phyloP scores from a whole-genome alignment of 2,888 invertebrate genomes.

The Periphyllus acericola region DNA sequence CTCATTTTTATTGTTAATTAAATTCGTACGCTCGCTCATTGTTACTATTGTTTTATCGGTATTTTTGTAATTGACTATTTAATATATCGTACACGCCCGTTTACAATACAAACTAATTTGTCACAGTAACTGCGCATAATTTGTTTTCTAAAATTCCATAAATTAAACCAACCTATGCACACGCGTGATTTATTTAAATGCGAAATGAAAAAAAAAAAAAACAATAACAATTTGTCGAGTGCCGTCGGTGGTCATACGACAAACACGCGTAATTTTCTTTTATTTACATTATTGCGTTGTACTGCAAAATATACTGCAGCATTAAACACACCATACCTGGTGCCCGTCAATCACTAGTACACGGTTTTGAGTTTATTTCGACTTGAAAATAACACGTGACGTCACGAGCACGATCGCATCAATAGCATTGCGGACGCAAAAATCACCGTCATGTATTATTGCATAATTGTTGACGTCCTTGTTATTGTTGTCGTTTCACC shows the following conservation, averaged over 20 bases:
- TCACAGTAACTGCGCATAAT: background rate
- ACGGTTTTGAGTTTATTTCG: too few species aligned
- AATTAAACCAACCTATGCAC: background rate
- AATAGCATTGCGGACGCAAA: too few species aligned
- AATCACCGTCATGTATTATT: too few species aligned
- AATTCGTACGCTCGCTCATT: background rate
- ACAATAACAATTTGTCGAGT: background rate
- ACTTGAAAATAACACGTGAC: too few species aligned
- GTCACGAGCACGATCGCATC: too few species aligned
- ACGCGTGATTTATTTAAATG: background rate
- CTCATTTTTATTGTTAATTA: slow-evolving; percentile 11
- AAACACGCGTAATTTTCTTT: background rate
- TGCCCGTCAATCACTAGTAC: too few species aligned
- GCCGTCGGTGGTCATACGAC: background rate
- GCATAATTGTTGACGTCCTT: too few species aligned
- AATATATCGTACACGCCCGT: background rate
- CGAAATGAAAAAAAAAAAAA: background rate
- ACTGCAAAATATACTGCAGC: too few species aligned
- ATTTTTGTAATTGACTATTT: background rate
- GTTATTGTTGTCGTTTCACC: background rate
- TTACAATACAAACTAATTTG: background rate
- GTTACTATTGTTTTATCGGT: background rate
- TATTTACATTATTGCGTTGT: too few species aligned
- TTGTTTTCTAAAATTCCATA: background rate
- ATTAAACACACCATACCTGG: too few species aligned